Base-by-base conservation (phyloP, 1,140 invertebrate species). In the Zaprionus lachaisei region DNA sequence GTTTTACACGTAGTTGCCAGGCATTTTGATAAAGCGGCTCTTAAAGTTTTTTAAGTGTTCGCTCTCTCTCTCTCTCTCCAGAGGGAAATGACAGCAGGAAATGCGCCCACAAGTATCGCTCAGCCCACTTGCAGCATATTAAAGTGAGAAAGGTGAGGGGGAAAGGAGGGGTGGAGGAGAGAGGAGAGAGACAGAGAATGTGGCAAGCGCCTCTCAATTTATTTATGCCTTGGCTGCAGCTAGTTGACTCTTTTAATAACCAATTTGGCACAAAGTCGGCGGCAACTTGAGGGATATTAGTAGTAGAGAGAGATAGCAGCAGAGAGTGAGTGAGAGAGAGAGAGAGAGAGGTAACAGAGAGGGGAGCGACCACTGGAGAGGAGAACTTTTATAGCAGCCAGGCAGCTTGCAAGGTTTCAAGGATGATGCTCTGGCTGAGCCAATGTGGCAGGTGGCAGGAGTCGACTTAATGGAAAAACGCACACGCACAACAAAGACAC, bases 211-310 rank as follows among this genome's bases (percentile, higher is more conserved):
- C 49, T 55, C 62, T 77, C 61, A 72, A 72, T 71, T 72, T 76
- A 76, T 76, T 72, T 76, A 70, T 65, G 62, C 55, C 44, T 64
- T 56, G 51, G 51, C 60, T 51, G 44, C 60, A 75, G 57, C 56
- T 66, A 86, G 83, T 80, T 80, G 79, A 82, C 83, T 82, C 80
- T 83, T 86, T 86, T 86, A 86, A 86, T 86, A 86, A 86, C 72
- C 83, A 86, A 86, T 86, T 86, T 86, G 70, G 77, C 70, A 79
- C 75, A 82, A 60, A 64, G 81, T 82, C 80, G 67, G 64, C 65
- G 69, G 70, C 73, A 87, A 78, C 82, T 79, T 64, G 56, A 80
- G 44, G 61, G 78, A 74, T 80, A 80, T 80, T 80, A 80, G 75
- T 68, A 60, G 17, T 14, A 9, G 38, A 24, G 22, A 44, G 12